Conservation (phyloP, 1,140 invertebrate species). For the Mizuhopecten yessoensis region DNA sequence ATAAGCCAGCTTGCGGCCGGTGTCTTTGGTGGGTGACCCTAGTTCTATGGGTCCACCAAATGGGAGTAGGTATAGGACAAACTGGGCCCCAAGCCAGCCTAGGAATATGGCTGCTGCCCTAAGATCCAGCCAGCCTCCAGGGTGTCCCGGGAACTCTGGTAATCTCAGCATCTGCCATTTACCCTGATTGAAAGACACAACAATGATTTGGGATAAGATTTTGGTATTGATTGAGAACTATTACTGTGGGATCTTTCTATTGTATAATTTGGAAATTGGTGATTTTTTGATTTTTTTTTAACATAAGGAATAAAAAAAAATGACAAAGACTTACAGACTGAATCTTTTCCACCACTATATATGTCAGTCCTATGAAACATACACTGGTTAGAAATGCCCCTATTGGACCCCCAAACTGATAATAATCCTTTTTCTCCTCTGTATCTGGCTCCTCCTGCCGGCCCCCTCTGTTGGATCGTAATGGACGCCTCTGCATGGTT, state of each 20-base stretch:
- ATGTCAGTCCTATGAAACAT: slow-evolving; percentile 44
- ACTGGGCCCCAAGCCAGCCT: slow-evolving; percentile 77
- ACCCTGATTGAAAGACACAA: neutral
- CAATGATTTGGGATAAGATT: neutral
- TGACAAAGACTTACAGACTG: slow-evolving; percentile 43
- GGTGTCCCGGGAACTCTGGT: slow-evolving; percentile 62
- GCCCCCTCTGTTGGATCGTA: neutral
- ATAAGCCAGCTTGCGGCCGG: slow-evolving; percentile 71
- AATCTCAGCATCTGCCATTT: slow-evolving; percentile 51
- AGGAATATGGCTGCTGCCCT: slow-evolving; percentile 69
- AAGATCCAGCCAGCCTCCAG: slow-evolving; percentile 61
- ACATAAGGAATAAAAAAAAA: neutral
- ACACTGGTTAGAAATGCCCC: slow-evolving; percentile 1
- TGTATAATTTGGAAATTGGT: too few relatives aligned
- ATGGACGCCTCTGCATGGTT: neutral
- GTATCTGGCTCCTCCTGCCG: neutral
- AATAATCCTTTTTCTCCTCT: slow-evolving; percentile 36
- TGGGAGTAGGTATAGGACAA: slow-evolving; percentile 73
- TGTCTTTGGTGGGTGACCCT: slow-evolving; percentile 70
- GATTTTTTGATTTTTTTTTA: too few relatives aligned
- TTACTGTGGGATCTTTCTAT: too few relatives aligned
- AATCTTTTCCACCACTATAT: slow-evolving; percentile 47
- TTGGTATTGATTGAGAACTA: neutral
- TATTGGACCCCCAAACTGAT: slow-evolving; percentile 44
- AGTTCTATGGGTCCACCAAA: slow-evolving; percentile 68